Evolutionary conservation across 2,797 vertebrate genomes (phyloP), one percentile per base, ranked within the genome.

Genomic region (Gobionotothen gibberifrons): DNA sequence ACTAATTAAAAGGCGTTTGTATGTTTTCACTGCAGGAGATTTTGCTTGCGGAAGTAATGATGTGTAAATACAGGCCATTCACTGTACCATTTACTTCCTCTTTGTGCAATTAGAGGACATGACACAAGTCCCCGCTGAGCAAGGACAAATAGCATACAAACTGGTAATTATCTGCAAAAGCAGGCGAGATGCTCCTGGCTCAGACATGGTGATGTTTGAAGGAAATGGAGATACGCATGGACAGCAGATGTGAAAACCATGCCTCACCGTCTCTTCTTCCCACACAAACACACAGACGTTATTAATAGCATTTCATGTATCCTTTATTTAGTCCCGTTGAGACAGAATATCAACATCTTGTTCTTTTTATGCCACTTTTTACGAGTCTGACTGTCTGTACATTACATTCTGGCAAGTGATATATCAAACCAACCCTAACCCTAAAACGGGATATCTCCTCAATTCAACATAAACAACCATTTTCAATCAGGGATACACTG

Each of bases 21-120:
- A 72, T 77, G 72, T 82, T 86, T 89, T 84, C 72, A 77, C 83
- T 67, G 70, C 65, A 48, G 81, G 83, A 83, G 67, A 72, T 82
- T 79, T 81, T 86, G 77, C 70, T 76, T 76, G 60, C 61, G 67
- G 69, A 78, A 82, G 79, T 87, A 87, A 86, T 86, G 78, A 83
- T 84, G 78, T 76, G 78, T 83, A 84, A 81, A 86, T 77, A 52
- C 76, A 79, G 69, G 62, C 78, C 83, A 79, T 87, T 91, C 85
- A 86, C 65, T 79, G 59, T 81, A 87, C 65, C 58, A 83, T 81
- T 76, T 58, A 65, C 74, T 90, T 88, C 69, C 76, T 86, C 56
- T 86, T 86, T 77, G 81, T 90, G 79, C 81, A 87, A 86, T 92
- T 90, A 82, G 70, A 73, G 70, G 76, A 49, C 76, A 80, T 69